Evolutionary conservation across 1,140 invertebrate species (phyloP).

Genomic region (Diplogasteroides magnus): DNA sequence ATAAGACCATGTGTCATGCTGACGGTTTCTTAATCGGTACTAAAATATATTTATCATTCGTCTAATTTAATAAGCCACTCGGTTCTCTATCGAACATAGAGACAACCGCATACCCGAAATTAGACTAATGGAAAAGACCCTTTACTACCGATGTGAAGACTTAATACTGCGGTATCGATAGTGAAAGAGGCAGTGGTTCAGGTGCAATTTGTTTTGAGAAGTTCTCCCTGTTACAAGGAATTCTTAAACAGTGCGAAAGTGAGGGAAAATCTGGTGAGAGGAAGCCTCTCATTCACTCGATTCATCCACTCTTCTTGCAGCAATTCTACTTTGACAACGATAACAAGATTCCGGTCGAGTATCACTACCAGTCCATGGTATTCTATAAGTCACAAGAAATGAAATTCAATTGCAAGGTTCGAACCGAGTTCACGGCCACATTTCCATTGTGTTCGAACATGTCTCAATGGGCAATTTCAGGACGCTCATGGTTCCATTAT

Average conservation of each 20-base stretch:
- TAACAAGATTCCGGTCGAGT: constrained; percentile 39
- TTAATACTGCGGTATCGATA: too few species aligned
- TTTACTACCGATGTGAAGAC: too few species aligned
- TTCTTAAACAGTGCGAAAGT: constrained; percentile 43
- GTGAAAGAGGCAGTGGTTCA: constrained; percentile 37
- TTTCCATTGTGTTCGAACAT: constrained; percentile 33
- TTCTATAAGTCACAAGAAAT: constrained; percentile 43
- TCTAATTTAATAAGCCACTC: too few species aligned
- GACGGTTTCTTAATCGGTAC: background rate
- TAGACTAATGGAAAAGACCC: too few species aligned
- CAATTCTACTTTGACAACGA: constrained; percentile 52
- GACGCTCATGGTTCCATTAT: background rate
- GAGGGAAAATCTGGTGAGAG: constrained; percentile 20
- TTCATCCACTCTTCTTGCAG: constrained; percentile 33
- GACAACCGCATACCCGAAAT: too few species aligned
- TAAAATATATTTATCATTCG: constrained; percentile 6
- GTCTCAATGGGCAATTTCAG: too few species aligned
- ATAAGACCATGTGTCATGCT: too few species aligned
- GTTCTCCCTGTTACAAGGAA: constrained; percentile 52
- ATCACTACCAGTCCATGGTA: constrained; percentile 46
- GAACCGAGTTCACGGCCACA: constrained; percentile 27
- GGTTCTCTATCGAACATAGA: too few species aligned
- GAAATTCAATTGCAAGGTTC: constrained; percentile 37
- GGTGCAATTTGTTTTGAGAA: constrained; percentile 47
- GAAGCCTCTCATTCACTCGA: constrained; percentile 42